These are phyloP conservation scores for Lacerta agilis DNA, from an alignment of 2,797 vertebrate species.

Conservation along the genomic window DNA sequence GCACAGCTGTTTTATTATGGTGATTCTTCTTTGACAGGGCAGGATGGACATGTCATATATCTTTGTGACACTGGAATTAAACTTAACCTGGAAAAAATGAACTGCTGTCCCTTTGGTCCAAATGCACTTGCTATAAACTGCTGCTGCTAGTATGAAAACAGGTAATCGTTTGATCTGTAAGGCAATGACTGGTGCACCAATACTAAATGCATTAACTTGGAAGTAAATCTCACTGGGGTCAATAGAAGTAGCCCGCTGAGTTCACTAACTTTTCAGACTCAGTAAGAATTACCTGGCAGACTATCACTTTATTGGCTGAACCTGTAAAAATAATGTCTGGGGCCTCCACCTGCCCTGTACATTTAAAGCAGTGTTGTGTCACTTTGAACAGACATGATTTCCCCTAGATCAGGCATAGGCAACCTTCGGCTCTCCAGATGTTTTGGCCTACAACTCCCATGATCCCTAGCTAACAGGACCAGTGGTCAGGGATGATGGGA, in stretches of 20 bases:
- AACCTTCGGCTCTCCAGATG: no score
- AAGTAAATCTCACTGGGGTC: background rate
- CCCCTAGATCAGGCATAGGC: no score
- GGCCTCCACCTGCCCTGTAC: no score
- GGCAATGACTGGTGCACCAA: background rate
- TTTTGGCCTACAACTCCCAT: no score
- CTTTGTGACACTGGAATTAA: constrained; percentile 40
- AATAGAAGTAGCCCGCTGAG: background rate
- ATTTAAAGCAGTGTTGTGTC: background rate
- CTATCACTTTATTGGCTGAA: background rate
- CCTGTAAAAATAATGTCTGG: background rate
- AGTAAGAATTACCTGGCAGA: background rate
- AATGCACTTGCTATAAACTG: background rate
- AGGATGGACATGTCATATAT: background rate
- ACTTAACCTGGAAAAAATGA: constrained; percentile 27
- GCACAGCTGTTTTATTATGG: constrained; percentile 26
- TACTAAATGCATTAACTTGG: background rate
- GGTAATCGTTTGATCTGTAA: background rate
- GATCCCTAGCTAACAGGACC: no score
- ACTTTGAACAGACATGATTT: background rate
- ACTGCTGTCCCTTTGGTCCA: background rate
- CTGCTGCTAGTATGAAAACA: background rate
- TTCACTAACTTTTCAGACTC: background rate
- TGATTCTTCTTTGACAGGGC: constrained; percentile 24
- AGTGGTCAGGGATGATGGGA: no score